phyloP scores from a whole-genome alignment of 2,113 vertebrate genomes.

The Phoxinus phoxinus region DNA sequence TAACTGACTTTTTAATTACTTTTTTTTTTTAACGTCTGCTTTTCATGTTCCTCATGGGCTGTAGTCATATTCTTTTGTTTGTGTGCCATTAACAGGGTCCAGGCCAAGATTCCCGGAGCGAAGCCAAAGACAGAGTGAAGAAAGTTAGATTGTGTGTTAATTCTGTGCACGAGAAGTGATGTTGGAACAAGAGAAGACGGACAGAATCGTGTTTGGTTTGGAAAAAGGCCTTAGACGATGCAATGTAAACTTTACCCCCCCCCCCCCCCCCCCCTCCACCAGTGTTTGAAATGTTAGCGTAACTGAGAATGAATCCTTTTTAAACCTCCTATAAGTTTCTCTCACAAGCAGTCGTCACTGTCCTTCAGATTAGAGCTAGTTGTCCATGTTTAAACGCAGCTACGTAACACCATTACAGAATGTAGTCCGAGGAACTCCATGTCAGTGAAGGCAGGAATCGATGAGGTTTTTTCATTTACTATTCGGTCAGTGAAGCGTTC shows the following conservation, averaged over 20 bases:
- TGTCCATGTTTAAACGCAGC: conserved; percentile 14
- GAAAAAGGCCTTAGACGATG: conserved; percentile 50
- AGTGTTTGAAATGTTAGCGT: conserved; percentile 24
- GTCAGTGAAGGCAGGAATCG: not conserved
- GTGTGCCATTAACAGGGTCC: conserved; percentile 49
- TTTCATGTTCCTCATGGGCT: not conserved
- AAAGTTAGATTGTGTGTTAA: conserved; percentile 6
- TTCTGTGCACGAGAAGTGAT: not conserved
- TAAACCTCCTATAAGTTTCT: conserved; percentile 23
- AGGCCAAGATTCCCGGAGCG: conserved; percentile 58
- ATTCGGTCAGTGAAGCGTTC: not conserved
- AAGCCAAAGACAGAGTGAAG: conserved; percentile 59
- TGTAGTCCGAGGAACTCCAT: conserved; percentile 18
- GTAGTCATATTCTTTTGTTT: not conserved
- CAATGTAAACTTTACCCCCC: conserved; percentile 34
- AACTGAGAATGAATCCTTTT: conserved; percentile 32
- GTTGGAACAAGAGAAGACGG: conserved; percentile 17
- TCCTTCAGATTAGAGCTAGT: conserved; percentile 31
- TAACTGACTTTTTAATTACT: no score
- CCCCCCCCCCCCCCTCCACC: not conserved
- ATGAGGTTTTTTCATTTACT: not conserved
- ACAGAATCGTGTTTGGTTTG: conserved; percentile 39
- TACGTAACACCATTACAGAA: conserved; percentile 33
- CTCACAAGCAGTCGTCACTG: conserved; percentile 1
- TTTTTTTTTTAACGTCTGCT: no score